Evolutionary conservation across 2,797 vertebrate genomes (phyloP).

Genomic region (Sebastiscus tertius): DNA sequence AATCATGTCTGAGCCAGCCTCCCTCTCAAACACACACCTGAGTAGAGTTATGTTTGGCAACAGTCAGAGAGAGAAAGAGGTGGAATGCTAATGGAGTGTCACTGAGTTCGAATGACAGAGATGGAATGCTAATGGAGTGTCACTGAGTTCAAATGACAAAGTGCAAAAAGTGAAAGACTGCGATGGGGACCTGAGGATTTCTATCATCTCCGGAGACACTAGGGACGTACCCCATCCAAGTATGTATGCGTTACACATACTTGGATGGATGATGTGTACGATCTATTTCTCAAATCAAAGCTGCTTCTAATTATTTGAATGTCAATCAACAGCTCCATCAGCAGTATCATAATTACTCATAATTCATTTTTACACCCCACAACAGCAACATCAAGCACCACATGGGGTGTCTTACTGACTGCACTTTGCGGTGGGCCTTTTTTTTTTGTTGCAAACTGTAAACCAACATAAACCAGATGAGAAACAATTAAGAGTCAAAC

Average conservation of each 20-base stretch:
- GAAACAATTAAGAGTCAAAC: background rate
- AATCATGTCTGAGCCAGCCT: slow-evolving; percentile 44
- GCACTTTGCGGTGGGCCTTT: background rate
- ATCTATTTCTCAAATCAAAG: background rate
- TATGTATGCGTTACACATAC: background rate
- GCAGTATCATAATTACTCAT: background rate
- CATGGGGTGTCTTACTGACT: background rate
- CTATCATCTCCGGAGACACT: background rate
- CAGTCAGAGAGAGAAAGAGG: background rate
- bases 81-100: slow-evolving; percentile 38
- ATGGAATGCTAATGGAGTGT: slow-evolving; percentile 34
- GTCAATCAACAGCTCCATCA: background rate
- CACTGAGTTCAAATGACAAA: slow-evolving; percentile 49
- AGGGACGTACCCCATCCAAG: background rate
- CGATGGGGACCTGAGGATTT: too few species aligned
- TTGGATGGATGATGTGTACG: background rate
- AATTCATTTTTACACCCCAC: slow-evolving; percentile 30
- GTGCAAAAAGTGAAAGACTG: background rate
- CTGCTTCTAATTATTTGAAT: slow-evolving; percentile 24
- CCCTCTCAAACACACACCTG: slow-evolving; percentile 7
- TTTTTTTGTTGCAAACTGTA: background rate
- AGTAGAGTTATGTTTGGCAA: slow-evolving; percentile 47
- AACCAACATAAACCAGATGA: slow-evolving; percentile 28
- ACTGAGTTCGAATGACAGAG: slow-evolving; percentile 32
- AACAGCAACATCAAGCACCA: background rate